These are phyloP conservation scores for Oscheius sp. DNA, from an alignment of 2,888 invertebrate species.

Conservation along the genomic window DNA sequence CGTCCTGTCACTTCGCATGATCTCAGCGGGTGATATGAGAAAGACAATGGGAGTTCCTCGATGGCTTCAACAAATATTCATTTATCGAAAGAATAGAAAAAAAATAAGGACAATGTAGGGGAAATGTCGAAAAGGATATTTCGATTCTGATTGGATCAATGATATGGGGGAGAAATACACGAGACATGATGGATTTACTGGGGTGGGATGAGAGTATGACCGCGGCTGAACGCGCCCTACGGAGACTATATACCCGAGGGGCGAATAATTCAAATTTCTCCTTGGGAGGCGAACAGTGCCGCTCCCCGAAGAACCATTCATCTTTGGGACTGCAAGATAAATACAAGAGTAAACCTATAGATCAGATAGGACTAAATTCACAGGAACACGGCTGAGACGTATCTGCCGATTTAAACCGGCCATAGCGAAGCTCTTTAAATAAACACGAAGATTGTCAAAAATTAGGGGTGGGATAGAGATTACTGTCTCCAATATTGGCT, in stretches of 20 bases:
- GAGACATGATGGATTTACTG: slow-evolving; percentile 25
- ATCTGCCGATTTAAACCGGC: slow-evolving; percentile 11
- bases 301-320: slow-evolving; percentile 17
- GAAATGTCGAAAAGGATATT: slow-evolving; percentile 26
- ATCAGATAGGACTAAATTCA: slow-evolving; percentile 24
- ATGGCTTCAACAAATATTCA: slow-evolving; percentile 14
- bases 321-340: slow-evolving; percentile 19
- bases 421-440: slow-evolving; percentile 7
- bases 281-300: slow-evolving; percentile 21
- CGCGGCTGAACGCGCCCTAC: slow-evolving; percentile 25
- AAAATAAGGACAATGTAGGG: slow-evolving; percentile 1
- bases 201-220: slow-evolving; percentile 19
- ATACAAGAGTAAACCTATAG: slow-evolving; percentile 25
- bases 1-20: slow-evolving; percentile 33
- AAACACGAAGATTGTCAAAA: neutral
- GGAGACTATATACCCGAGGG: slow-evolving; percentile 30
- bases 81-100: slow-evolving; percentile 11
- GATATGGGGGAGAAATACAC: slow-evolving; percentile 28
- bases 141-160: slow-evolving; percentile 15
- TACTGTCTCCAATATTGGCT: slow-evolving; percentile 43
- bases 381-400: slow-evolving; percentile 13
- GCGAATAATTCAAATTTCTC: slow-evolving; percentile 25
- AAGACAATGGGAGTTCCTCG: slow-evolving; percentile 14
- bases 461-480: neutral
- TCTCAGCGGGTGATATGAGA: slow-evolving; percentile 28